These are phyloP conservation scores for Avahi laniger DNA, from an alignment of 2,797 vertebrate species.

Conservation along the genomic window DNA sequence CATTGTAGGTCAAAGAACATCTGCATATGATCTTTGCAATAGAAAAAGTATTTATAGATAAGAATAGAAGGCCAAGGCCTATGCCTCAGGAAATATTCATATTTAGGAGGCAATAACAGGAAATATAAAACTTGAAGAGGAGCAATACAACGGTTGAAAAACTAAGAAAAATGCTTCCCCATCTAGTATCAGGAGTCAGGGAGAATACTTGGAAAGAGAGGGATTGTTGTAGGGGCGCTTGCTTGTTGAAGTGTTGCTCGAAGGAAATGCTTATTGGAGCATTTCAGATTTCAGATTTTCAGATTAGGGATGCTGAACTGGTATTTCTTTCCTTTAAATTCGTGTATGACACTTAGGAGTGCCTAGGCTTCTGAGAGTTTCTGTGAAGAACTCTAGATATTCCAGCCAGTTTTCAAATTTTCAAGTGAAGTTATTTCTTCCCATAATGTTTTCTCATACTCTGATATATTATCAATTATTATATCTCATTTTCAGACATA, in stretches of 20 bases:
- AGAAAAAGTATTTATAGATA: slow-evolving; percentile 35
- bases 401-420: not conserved
- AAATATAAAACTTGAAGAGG: slow-evolving; percentile 27
- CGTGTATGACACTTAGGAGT: not conserved
- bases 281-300: not conserved
- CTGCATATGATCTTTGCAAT: not conserved
- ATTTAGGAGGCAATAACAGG: slow-evolving; percentile 25
- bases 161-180: not conserved
- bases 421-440: not conserved
- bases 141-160: not conserved
- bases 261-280: not conserved
- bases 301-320: not conserved
- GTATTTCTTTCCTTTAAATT: not conserved
- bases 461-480: not conserved
- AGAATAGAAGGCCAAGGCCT: slow-evolving; percentile 5
- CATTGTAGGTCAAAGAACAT: not conserved
- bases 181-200: not conserved
- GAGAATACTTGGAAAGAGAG: not conserved
- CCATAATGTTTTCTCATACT: not conserved
- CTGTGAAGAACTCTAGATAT: not conserved
- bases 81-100: not conserved
- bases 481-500: slow-evolving; percentile 1
- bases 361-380: not conserved
- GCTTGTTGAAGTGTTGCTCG: not conserved
- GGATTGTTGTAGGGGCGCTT: not conserved